phyloP scores from a whole-genome alignment of 2,797 vertebrate species.

The Heteromormyrus szaboi region DNA sequence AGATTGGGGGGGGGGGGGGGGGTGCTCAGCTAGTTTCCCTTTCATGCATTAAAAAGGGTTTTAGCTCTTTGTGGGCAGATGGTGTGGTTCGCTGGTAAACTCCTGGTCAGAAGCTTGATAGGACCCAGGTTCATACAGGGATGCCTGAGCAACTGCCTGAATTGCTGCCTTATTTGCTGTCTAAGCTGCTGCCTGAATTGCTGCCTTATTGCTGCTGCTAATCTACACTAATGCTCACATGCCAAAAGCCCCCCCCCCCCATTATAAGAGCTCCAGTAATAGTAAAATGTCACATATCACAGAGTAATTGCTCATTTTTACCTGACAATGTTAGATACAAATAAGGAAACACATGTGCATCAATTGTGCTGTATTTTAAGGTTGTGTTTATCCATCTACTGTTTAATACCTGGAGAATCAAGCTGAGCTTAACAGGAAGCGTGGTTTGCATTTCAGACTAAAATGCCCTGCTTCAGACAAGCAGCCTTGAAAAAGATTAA shows the following conservation, averaged over 20 bases:
- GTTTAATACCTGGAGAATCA: neutral
- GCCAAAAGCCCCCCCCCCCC: neutral
- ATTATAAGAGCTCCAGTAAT: neutral
- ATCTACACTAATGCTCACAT: neutral
- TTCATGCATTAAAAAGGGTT: conserved; percentile 26
- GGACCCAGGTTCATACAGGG: neutral
- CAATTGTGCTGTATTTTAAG: neutral
- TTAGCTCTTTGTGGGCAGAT: conserved; percentile 24
- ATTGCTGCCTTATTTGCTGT: neutral
- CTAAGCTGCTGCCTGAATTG: neutral
- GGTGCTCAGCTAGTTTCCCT: neutral
- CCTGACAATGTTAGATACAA: neutral
- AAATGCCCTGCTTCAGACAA: neutral
- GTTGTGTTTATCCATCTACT: neutral
- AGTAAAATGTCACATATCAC: too few species aligned
- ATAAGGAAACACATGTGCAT: neutral
- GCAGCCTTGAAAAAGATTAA: conserved; percentile 2
- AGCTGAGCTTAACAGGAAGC: neutral
- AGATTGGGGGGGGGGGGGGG: neutral
- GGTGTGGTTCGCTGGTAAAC: conserved; percentile 18
- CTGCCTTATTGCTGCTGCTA: neutral
- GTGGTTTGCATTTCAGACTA: neutral
- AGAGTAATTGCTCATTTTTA: neutral
- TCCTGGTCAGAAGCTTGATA: conserved; percentile 14
- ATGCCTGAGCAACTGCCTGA: neutral